Percentiles rank a stretch among this genome's conserved stretches.
phyloP scores from a whole-genome alignment of 2,888 invertebrate species.

The Diploptera punctata region DNA sequence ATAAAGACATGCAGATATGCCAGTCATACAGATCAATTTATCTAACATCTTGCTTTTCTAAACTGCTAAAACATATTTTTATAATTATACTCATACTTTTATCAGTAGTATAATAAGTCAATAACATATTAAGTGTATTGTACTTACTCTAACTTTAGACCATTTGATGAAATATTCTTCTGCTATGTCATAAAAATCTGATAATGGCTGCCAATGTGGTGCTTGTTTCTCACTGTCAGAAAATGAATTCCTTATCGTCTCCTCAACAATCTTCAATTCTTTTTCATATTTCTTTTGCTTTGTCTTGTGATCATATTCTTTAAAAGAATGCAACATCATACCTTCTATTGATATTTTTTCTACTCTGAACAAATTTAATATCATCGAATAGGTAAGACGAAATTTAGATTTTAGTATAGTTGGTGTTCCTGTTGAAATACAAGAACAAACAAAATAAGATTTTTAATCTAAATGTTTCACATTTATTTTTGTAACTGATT shows the following conservation, averaged over 20 bases:
- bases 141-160: constrained; percentile 59
- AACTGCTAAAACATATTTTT: too few relatives aligned
- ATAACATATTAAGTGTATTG: too few relatives aligned
- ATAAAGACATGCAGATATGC: too few relatives aligned
- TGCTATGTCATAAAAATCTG: constrained; percentile 70
- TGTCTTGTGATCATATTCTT: constrained; percentile 62
- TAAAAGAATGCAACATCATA: constrained; percentile 94
- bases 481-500: too few relatives aligned
- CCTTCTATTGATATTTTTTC: constrained; percentile 90
- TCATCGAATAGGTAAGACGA: constrained; percentile 95
- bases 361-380: constrained; percentile 82
- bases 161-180: constrained; percentile 65
- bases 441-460: neutral
- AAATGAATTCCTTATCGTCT: constrained; percentile 55
- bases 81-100: too few relatives aligned
- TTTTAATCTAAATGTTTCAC: too few relatives aligned
- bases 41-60: too few relatives aligned
- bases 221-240: constrained; percentile 61
- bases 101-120: too few relatives aligned
- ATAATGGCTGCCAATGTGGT: constrained; percentile 67
- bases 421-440: constrained; percentile 62
- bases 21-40: too few relatives aligned
- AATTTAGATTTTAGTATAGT: constrained; percentile 92
- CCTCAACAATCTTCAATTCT: constrained; percentile 68
- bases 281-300: constrained; percentile 68